These are phyloP conservation scores for Ceyx margarethae DNA, from an alignment of 2,113 vertebrate species.

Conservation along the genomic window DNA sequence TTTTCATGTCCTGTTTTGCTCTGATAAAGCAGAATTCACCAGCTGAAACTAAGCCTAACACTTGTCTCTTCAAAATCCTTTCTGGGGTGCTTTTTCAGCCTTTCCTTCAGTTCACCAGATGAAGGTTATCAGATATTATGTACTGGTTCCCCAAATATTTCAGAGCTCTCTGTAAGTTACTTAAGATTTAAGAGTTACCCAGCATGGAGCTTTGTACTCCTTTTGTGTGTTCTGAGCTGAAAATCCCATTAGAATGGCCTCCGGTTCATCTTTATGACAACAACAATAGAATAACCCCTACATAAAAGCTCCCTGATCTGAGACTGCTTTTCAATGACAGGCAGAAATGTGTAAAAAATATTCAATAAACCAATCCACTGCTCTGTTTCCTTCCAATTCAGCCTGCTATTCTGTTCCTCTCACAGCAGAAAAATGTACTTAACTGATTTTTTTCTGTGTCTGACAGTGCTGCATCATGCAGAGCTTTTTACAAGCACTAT, in stretches of 20 bases:
- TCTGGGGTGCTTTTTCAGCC: not conserved
- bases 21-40: not conserved
- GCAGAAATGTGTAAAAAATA: not conserved
- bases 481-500: not conserved
- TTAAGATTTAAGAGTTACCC: not conserved
- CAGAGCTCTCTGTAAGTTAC: not conserved
- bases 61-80: not conserved
- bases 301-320: not conserved
- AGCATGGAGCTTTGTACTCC: not conserved
- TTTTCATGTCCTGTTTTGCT: not conserved
- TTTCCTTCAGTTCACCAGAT: not conserved
- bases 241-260: not conserved
- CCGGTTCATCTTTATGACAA: not conserved
- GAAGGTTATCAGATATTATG: not conserved
- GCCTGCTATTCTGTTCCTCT: not conserved
- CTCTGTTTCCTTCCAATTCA: not conserved
- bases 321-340: not conserved
- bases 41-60: not conserved
- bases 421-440: not conserved
- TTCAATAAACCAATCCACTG: not conserved
- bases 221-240: not conserved
- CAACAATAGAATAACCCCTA: not conserved
- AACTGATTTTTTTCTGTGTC: not conserved
- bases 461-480: not conserved
- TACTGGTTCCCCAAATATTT: not conserved